Evolutionary conservation across 2,888 invertebrate genomes (phyloP).

Genomic region (Bimastos eiseni): DNA sequence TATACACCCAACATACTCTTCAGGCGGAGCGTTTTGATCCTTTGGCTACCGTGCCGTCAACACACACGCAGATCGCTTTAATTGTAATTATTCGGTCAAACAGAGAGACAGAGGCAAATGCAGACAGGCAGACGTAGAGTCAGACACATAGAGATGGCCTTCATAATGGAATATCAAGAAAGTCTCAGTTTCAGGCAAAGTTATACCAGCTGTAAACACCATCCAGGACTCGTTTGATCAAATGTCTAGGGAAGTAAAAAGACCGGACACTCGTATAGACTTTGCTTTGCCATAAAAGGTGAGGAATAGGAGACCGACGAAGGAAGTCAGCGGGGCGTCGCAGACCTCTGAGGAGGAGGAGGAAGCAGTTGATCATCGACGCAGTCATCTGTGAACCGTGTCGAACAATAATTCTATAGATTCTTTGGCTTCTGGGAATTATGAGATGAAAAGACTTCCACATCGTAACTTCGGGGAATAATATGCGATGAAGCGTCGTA

Average conservation of each 20-base stretch:
- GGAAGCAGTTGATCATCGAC: background rate
- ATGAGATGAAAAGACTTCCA: background rate
- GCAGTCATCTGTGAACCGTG: background rate
- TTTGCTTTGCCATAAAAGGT: background rate
- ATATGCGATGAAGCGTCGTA: background rate
- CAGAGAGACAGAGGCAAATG: too few relatives aligned
- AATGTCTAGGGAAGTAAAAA: background rate
- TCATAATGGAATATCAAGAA: background rate
- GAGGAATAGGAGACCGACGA: background rate
- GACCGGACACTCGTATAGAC: background rate
- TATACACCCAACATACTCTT: too few relatives aligned
- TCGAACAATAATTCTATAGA: background rate
- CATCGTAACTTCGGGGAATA: background rate
- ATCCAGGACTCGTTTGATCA: background rate
- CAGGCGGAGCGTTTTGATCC: too few relatives aligned
- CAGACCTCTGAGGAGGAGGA: background rate
- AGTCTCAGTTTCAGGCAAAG: background rate
- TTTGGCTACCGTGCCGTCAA: too few relatives aligned
- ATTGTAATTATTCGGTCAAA: too few relatives aligned
- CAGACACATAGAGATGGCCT: background rate
- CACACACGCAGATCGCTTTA: too few relatives aligned
- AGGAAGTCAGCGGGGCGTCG: background rate
- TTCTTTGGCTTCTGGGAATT: background rate
- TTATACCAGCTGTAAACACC: background rate
- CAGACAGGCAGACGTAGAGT: too few relatives aligned